A percentile compares a stretch with the other conserved stretches of the same genome.
These are phyloP conservation scores for Falco rusticolus DNA, from an alignment of 2,797 vertebrate genomes.

Conservation along the genomic window DNA sequence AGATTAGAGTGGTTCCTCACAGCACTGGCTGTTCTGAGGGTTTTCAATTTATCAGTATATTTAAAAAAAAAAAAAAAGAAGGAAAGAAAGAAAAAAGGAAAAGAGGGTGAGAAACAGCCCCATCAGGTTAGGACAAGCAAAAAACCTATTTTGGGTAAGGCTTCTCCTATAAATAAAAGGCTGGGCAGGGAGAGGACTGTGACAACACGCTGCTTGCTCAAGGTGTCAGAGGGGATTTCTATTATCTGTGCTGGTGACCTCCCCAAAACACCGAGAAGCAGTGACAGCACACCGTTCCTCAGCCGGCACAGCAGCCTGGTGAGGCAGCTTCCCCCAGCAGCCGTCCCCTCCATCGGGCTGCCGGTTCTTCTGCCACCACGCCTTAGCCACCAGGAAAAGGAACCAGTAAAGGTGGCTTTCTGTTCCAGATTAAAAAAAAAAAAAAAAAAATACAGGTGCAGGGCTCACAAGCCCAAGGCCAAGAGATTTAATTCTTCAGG, in stretches of 20 bases:
- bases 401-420: neutral
- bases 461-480: neutral
- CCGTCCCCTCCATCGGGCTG: neutral
- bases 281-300: neutral
- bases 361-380: neutral
- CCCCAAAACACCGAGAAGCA: neutral
- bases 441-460: neutral
- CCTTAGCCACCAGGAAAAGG: neutral
- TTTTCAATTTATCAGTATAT: neutral
- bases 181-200: neutral
- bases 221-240: slow-evolving; percentile 15
- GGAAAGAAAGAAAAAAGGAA: neutral
- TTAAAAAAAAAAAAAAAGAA: neutral
- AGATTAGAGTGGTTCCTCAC: neutral
- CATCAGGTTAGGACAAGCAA: neutral
- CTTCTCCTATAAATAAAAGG: slow-evolving; percentile 46
- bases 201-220: neutral
- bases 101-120: neutral
- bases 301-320: accelerated
- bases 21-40: neutral
- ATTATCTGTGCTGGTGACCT: neutral
- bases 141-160: slow-evolving; percentile 22
- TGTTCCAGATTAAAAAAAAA: neutral
- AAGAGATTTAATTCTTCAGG: neutral
- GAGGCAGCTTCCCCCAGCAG: neutral